Percentiles rank a stretch among this genome's conserved stretches.
These are phyloP conservation scores for Listrodromus nycthemerus DNA, from an alignment of 2,888 invertebrate genomes.

Conservation along the genomic window DNA sequence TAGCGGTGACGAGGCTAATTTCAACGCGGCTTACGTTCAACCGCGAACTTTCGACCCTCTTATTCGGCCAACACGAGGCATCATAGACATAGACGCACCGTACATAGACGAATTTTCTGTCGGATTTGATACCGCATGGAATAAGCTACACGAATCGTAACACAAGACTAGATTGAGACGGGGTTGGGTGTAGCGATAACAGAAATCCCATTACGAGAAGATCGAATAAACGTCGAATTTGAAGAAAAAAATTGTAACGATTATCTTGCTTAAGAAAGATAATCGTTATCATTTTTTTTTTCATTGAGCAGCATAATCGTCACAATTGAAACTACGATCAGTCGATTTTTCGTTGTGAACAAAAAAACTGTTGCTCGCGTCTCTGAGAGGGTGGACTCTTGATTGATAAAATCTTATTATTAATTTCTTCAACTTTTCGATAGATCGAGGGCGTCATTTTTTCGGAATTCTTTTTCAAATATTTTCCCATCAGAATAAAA, in stretches of 20 bases:
- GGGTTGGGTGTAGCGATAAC: neutral
- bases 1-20: conserved; percentile 74
- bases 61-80: conserved; percentile 29
- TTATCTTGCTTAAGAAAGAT: neutral
- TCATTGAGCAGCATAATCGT: too few relatives aligned
- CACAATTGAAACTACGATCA: too few relatives aligned
- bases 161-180: conserved; percentile 16
- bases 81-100: conserved; percentile 21
- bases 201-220: conserved; percentile 16
- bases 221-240: neutral
- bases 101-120: conserved; percentile 22
- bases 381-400: too few relatives aligned
- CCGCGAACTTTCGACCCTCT: conserved; percentile 66
- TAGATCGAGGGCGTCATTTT: neutral
- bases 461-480: too few relatives aligned
- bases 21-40: conserved; percentile 63
- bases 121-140: conserved; percentile 5
- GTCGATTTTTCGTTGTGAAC: too few relatives aligned
- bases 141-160: neutral
- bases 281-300: neutral
- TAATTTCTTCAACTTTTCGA: neutral
- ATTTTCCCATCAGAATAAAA: too few relatives aligned
- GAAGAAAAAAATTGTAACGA: neutral
- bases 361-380: too few relatives aligned
- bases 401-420: neutral